Evolutionary conservation across 2,797 vertebrate genomes (phyloP).

Genomic region (Phataginus tetradactyla): DNA sequence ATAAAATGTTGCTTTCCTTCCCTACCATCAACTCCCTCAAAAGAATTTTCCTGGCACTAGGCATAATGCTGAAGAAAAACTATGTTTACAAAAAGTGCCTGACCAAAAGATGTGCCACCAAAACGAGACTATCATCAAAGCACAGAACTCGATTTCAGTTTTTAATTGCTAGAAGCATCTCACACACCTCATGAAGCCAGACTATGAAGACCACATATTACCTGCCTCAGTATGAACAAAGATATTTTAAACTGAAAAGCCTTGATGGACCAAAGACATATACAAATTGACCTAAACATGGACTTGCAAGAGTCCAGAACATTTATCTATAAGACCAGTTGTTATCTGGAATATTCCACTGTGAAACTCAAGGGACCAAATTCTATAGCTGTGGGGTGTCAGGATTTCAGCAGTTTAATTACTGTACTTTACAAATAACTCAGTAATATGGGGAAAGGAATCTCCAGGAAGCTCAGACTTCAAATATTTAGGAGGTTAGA

Average conservation of each 20-base stretch:
- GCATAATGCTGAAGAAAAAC: not conserved
- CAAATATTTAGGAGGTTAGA: not conserved
- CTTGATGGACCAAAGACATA: not conserved
- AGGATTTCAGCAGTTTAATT: not conserved
- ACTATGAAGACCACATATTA: not conserved
- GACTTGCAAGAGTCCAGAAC: not conserved
- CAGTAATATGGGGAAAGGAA: not conserved
- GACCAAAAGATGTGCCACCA: not conserved
- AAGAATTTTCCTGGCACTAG: not conserved
- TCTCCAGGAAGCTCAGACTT: not conserved
- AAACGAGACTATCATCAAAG: not conserved
- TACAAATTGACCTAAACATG: not conserved
- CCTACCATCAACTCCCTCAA: not conserved
- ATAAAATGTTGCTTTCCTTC: constrained; percentile 13
- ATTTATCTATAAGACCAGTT: not conserved
- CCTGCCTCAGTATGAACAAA: not conserved
- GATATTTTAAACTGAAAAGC: constrained; percentile 22
- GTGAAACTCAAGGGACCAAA: not conserved
- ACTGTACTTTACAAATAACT: not conserved
- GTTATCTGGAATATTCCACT: not conserved
- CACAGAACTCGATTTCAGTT: not conserved
- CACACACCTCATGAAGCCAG: not conserved
- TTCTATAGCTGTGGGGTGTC: not conserved
- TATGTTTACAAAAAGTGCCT: not conserved
- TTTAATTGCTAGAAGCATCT: not conserved